These are phyloP conservation scores for Girardinichthys multiradiatus DNA, from an alignment of 2,113 vertebrate species.

Conservation along the genomic window DNA sequence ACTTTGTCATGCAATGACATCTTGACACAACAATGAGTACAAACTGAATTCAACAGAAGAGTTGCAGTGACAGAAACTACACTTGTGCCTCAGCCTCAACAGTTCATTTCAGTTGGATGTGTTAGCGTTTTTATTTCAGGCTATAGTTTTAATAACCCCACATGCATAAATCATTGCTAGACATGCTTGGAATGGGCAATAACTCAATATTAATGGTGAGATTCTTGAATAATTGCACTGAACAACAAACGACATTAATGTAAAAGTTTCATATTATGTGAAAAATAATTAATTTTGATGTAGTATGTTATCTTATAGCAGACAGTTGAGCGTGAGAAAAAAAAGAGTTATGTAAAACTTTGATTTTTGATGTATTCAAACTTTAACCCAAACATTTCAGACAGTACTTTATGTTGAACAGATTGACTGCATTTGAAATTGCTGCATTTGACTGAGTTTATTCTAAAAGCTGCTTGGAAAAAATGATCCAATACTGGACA, in stretches of 20 bases:
- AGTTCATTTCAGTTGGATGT: conserved; percentile 17
- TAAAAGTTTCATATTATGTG: not conserved
- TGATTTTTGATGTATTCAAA: not conserved
- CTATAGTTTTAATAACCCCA: conserved; percentile 10
- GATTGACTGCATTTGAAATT: not conserved
- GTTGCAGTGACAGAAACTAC: conserved; percentile 35
- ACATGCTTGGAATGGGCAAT: not conserved
- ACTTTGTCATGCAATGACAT: conserved; percentile 46
- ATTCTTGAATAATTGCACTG: not conserved
- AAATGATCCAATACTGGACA: not conserved
- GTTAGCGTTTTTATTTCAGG: conserved; percentile 15
- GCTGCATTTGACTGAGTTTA: conserved; percentile 2
- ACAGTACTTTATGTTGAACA: not conserved
- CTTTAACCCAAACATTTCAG: not conserved
- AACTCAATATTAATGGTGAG: conserved; percentile 6
- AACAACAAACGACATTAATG: not conserved
- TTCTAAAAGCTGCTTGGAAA: not conserved
- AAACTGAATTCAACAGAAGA: conserved; percentile 35
- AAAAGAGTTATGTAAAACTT: not conserved
- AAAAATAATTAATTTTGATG: not conserved
- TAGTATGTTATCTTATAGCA: not conserved
- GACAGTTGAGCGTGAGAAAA: not conserved
- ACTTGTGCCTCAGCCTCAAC: conserved; percentile 11
- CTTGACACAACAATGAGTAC: conserved; percentile 43
- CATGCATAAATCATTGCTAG: conserved; percentile 4